Percentiles rank a stretch among this genome's conserved stretches.
phyloP scores from a whole-genome alignment of 2,888 invertebrate species.

The Tridacna gigas region DNA sequence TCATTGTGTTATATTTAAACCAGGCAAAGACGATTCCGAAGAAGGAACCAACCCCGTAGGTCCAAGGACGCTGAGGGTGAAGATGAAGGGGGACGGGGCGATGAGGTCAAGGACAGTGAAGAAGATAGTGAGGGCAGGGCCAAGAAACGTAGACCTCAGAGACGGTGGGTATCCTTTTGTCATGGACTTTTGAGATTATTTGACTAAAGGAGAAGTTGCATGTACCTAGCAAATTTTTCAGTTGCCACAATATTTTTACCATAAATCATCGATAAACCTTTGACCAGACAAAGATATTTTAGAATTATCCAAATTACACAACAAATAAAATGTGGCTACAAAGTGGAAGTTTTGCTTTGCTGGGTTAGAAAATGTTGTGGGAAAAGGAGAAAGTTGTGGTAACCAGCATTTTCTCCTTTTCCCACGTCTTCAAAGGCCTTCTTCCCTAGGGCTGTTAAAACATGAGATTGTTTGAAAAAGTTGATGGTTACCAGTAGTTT shows the following conservation, averaged over 20 bases:
- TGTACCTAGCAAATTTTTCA: too few species aligned
- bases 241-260: too few species aligned
- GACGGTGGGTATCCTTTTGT: conserved; percentile 18
- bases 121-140: conserved; percentile 63
- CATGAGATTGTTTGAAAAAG: too few species aligned
- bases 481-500: too few species aligned
- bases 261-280: too few species aligned
- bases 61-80: conserved; percentile 58
- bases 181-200: not conserved
- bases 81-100: conserved; percentile 57
- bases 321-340: too few species aligned
- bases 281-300: too few species aligned
- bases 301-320: too few species aligned
- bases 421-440: too few species aligned
- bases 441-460: too few species aligned
- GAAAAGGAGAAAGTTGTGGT: not conserved
- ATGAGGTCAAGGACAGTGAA: conserved; percentile 57
- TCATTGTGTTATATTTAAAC: too few species aligned
- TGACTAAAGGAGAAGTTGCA: too few species aligned
- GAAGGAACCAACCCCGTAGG: conserved; percentile 57
- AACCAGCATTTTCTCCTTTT: not conserved
- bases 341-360: not conserved
- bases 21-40: conserved; percentile 59
- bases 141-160: conserved; percentile 54
- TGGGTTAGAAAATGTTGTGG: not conserved